A percentile compares a stretch with the other conserved stretches of the same genome.
Conservation (phyloP, 23 tunicate genomes). For the Styela plicata region DNA sequence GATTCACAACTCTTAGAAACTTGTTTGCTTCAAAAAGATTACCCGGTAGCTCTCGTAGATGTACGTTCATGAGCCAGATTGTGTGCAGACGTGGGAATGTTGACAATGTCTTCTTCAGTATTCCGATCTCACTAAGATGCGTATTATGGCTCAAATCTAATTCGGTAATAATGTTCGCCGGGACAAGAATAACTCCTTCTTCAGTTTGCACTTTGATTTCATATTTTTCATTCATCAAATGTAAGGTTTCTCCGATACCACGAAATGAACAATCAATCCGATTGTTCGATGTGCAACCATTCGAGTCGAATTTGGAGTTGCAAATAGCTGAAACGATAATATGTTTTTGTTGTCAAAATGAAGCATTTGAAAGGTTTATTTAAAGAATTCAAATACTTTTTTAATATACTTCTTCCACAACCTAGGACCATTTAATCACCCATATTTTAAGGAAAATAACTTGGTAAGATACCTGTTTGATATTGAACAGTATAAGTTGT, state of each 20-base stretch:
- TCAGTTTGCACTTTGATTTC: not conserved
- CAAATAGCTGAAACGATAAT: not conserved
- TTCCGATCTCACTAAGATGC: not conserved
- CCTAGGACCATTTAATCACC: too few relatives aligned
- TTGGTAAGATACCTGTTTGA: not conserved
- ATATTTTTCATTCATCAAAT: not conserved
- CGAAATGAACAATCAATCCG: not conserved
- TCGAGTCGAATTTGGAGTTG: not conserved
- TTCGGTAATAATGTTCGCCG: not conserved
- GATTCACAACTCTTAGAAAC: not conserved
- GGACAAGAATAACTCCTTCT: not conserved
- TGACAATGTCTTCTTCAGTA: not conserved
- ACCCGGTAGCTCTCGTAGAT: not conserved
- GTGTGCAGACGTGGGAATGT: not conserved
- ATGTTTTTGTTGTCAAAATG: too few relatives aligned
- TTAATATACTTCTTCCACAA: too few relatives aligned
- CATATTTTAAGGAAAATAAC: too few relatives aligned
- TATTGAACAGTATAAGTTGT: conserved; percentile 44
- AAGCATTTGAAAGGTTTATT: too few relatives aligned
- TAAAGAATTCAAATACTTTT: too few relatives aligned
- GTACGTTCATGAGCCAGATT: not conserved
- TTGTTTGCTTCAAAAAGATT: not conserved
- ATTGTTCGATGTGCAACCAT: not conserved
- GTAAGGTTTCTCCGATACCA: not conserved
- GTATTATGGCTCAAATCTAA: not conserved